Base-by-base conservation (phyloP, 2,888 invertebrate genomes). In the Nycteola revayana region DNA sequence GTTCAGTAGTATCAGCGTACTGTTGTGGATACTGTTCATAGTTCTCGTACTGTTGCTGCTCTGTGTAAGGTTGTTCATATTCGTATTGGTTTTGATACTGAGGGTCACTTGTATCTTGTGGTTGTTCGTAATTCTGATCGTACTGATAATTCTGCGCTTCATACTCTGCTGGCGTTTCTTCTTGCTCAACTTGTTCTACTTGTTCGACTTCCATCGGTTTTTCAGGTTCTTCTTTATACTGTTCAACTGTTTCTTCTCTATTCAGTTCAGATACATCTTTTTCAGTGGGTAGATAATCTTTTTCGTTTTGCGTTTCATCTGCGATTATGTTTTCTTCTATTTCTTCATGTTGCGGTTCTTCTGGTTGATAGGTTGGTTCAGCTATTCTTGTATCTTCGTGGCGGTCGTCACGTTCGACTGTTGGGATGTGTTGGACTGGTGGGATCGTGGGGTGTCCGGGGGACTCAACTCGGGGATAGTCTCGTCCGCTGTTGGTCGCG, bases 391-490 rank as follows among this genome's bases (percentile, higher is more conserved):
- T 35, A 47, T 65, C 41, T 65, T 66, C 56, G 49, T 60, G 46
- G 47, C 54, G 45, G 41, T 68, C 41, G 63, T 70, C 44, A 57
- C 43, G 38, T 58, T 55, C 29, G 66, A 63, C 42, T 59, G 60
- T 46, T 62, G 61, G 8, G 66, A 63, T 41, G 55, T 68, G 47
- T 66, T 52, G n/a, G 66, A 65, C 38, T 52, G 67, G 54, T 62
- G 49, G 32, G 54, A 66, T 52, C 62, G 62, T 11, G 83, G 85
- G 1, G 81, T 78, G 31, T 76, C 79, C 44, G 83, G 85, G 9
- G 88, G 88, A 38, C 71, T 84, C 70, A 83, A 48, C 56, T 85
- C 87, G 29, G 85, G 84, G 25, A 87, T 85, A 27, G 70, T 76
- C 61, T 66, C 65, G 72, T 86, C 87, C 48, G 80, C 78, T 34